Percentiles rank a stretch among this genome's conserved stretches.
phyloP scores from a whole-genome alignment of 2,888 invertebrate species.

The Gari tellinella region DNA sequence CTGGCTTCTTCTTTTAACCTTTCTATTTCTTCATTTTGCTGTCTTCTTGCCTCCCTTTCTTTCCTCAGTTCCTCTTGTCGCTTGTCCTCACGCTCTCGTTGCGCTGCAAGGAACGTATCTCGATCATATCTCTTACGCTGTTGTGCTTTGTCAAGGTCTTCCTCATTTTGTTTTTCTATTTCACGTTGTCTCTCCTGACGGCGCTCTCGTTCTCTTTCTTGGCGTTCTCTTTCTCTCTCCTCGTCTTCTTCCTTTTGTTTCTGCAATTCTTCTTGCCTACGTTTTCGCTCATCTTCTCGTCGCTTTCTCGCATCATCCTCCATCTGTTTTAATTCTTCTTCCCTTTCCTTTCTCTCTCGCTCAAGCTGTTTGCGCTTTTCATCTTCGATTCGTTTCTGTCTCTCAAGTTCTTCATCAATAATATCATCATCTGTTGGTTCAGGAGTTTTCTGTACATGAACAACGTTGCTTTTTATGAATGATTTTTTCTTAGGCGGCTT shows the following conservation, averaged over 20 bases:
- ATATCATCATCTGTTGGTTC: not conserved
- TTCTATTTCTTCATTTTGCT: not conserved
- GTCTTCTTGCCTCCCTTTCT: not conserved
- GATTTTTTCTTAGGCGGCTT: not conserved
- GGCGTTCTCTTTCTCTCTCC: not conserved
- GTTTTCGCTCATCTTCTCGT: too few species aligned
- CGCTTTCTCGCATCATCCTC: not conserved
- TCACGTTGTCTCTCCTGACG: not conserved
- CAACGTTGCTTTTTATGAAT: not conserved
- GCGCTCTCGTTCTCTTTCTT: not conserved
- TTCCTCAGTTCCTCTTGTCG: not conserved
- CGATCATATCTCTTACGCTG: not conserved
- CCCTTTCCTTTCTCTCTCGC: too few species aligned
- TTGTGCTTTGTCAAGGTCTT: slow-evolving; percentile 1
- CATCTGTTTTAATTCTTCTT: not conserved
- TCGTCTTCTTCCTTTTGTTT: not conserved
- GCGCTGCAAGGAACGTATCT: not conserved
- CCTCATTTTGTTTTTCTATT: not conserved
- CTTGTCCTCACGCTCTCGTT: not conserved
- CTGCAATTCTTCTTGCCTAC: too few species aligned
- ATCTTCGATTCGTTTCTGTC: too few species aligned
- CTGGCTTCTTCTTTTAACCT: too few species aligned
- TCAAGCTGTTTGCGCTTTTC: not conserved
- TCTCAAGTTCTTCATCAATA: slow-evolving; percentile 6
- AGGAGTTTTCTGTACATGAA: not conserved